Evolutionary conservation across 2,888 invertebrate species (phyloP).

Genomic region (Tricholauxania praeusta): DNA sequence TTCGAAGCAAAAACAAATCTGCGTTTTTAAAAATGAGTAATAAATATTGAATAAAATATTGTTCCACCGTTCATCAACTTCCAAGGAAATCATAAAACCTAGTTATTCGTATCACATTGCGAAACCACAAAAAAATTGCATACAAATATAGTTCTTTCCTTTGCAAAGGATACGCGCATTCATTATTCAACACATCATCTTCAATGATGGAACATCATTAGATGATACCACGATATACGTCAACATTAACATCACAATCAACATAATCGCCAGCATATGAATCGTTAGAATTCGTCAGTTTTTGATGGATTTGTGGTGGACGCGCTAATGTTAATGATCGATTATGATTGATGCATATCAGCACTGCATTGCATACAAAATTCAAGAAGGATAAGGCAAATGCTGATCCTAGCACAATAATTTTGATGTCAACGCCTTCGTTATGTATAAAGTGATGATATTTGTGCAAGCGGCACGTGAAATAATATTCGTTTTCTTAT

Average conservation of each 20-base stretch:
- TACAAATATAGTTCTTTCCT: too few species aligned
- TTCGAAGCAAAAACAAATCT: too few species aligned
- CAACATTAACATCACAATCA: slow-evolving; percentile 6
- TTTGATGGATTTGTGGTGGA: slow-evolving; percentile 23
- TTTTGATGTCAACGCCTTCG: slow-evolving; percentile 23
- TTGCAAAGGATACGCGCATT: too few species aligned
- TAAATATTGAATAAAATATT: too few species aligned
- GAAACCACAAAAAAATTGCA: neutral
- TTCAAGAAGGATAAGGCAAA: neutral
- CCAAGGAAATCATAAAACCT: neutral
- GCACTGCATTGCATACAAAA: slow-evolving; percentile 23
- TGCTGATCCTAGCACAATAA: slow-evolving; percentile 3
- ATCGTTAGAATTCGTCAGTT: neutral
- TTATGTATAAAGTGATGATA: neutral
- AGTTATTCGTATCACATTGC: slow-evolving; percentile 21
- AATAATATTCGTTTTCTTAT: too few species aligned
- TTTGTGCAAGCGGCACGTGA: too few species aligned
- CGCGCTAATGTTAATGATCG: slow-evolving; percentile 21
- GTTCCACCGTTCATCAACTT: neutral
- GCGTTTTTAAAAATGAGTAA: too few species aligned
- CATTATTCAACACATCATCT: slow-evolving; percentile 17
- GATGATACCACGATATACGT: neutral
- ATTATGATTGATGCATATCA: slow-evolving; percentile 29
- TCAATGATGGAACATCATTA: slow-evolving; percentile 16
- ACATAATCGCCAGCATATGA: slow-evolving; percentile 10